Conservation (phyloP, 92 coral and sea anemone genomes). For the Plumapathes pennacea region DNA sequence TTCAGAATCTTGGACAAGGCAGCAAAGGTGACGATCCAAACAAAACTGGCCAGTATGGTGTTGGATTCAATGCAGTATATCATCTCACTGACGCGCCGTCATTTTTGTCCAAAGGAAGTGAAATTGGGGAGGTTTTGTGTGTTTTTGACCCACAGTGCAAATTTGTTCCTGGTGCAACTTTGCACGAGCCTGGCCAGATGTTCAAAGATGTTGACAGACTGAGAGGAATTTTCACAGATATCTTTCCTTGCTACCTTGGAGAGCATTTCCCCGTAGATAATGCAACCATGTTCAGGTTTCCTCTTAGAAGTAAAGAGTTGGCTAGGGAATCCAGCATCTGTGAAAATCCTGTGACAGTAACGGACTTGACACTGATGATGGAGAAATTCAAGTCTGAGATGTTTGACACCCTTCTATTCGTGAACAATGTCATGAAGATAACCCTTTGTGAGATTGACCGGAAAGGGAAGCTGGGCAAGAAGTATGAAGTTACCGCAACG, state of each 20-base stretch:
- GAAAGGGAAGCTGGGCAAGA: conserved; percentile 19
- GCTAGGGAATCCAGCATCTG: conserved; percentile 43
- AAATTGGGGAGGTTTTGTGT: conserved; percentile 79
- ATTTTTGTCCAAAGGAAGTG: conserved; percentile 63
- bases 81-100: conserved; percentile 88
- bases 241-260: conserved; percentile 65
- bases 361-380: conserved; percentile 38
- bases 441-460: conserved; percentile 56
- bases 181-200: conserved; percentile 57
- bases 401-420: conserved; percentile 65
- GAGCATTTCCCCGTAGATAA: conserved; percentile 43
- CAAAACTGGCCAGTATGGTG: conserved; percentile 93
- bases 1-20: conserved; percentile 86
- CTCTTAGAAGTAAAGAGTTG: conserved; percentile 47
- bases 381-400: conserved; percentile 51
- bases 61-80: conserved; percentile 91
- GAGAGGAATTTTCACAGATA: conserved; percentile 42
- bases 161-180: conserved; percentile 65
- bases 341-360: conserved; percentile 6
- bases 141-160: conserved; percentile 77
- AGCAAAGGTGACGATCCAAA: conserved; percentile 83
- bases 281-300: conserved; percentile 80
- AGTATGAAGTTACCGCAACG: conserved; percentile 44
- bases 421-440: conserved; percentile 68
- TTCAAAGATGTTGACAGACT: conserved; percentile 28